Base-by-base conservation (phyloP, 2,797 vertebrate genomes). In the Halcyon badia region DNA sequence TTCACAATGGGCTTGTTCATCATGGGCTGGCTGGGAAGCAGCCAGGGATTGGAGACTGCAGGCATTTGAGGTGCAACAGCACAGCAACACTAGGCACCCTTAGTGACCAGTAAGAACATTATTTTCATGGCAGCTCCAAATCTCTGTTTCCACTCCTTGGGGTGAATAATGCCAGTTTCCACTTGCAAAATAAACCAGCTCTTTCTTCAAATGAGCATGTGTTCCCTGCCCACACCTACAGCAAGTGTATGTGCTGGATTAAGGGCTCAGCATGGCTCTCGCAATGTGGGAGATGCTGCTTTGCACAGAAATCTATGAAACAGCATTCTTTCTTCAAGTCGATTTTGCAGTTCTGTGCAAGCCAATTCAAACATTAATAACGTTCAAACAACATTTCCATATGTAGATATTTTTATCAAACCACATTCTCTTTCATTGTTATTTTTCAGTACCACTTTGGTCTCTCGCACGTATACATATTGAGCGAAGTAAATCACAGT, bases 331-430 rank as follows among this genome's bases (percentile, higher is more conserved):
- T 89, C 71, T 97, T 94, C 68, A 62, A 89, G 71, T 42, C 44
- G 69, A 93, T 83, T 94, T 87, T 76, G 72, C 46, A 83, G 71
- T 48, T 81, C 51, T 70, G 33, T 92, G 83, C 58, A 79, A 89
- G 94, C 87, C 82, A 97, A 92, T 85, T 69, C 86, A 93, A 97
- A 95, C 61, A 91, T 81, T 93, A 96, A 91, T 92, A 92, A 91
- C 22, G 80, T 85, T 93, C 82, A 46, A 90, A 58, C 82, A 79
- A 49, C 61, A 83, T 73, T 96, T 96, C 89, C 94, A 54, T 93
- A 90, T 86, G 86, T 49, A 95, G 82, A 94, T 62, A 44, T 57
- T 89, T 97, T 94, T 82, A 91, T 76, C 94, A 80, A 89, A 82
- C 81, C 83, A 75, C 76, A 42, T 86, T 87, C 69, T 87, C 69